Conservation (phyloP, 2,888 invertebrate species). For the Dysmachus trigonus region DNA sequence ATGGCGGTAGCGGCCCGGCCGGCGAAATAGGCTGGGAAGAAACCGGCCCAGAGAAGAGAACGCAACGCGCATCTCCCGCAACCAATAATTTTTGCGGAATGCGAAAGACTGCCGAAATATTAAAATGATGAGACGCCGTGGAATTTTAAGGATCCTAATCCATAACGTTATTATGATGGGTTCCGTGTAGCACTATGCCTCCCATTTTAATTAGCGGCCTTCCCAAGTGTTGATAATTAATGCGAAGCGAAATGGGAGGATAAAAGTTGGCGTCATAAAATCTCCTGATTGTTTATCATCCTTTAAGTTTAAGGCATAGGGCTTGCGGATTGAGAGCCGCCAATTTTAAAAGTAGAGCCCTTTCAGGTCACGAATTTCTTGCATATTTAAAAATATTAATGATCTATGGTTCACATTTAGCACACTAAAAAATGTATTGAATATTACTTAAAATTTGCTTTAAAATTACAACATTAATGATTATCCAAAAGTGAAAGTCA, state of each 20-base stretch:
- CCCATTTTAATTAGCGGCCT: constrained; percentile 27
- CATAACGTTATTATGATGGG: not conserved
- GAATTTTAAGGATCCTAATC: constrained; percentile 39
- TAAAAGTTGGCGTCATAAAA: not conserved
- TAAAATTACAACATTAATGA: no score
- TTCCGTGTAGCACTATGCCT: not conserved
- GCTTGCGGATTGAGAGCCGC: not conserved
- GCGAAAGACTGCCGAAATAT: constrained; percentile 39
- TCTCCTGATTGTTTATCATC: constrained; percentile 17
- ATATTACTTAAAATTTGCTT: no score
- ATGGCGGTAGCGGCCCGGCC: constrained; percentile 35
- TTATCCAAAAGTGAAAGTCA: no score
- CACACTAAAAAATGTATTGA: no score
- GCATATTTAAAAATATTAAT: not conserved
- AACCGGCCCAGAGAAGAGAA: not conserved
- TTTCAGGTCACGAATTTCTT: not conserved
- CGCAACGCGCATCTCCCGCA: constrained; percentile 5
- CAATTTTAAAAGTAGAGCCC: not conserved
- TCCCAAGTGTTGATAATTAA: constrained; percentile 40
- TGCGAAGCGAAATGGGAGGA: constrained; percentile 9
- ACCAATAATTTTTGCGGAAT: constrained; percentile 41
- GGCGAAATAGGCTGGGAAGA: not conserved
- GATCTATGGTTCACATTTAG: not conserved
- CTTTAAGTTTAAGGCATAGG: not conserved
- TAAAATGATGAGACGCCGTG: constrained; percentile 37